Percentiles rank a stretch among this genome's conserved stretches.
Evolutionary conservation across 2,797 vertebrate species (phyloP).

Genomic region (Sarcophilus harrisii): DNA sequence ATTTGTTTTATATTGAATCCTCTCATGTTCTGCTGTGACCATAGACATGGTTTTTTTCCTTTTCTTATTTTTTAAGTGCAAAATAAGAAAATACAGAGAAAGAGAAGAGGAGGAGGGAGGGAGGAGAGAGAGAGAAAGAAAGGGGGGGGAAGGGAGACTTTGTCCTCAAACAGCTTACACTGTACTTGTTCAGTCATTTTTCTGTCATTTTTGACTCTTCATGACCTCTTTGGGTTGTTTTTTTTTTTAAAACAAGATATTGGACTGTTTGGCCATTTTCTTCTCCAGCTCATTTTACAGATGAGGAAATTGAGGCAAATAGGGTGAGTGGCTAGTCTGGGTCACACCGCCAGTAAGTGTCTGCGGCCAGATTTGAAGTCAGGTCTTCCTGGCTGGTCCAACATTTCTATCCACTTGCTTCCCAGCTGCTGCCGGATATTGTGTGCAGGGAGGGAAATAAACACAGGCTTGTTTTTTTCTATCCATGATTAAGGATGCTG

Average conservation of each 20-base stretch:
- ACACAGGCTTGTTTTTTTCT: neutral
- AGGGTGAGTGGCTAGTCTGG: neutral
- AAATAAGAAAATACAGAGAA: too few species aligned
- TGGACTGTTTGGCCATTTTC: neutral
- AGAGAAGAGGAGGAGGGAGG: too few species aligned
- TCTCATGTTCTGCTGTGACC: too few species aligned
- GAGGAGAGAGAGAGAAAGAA: too few species aligned
- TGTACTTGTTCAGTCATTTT: neutral
- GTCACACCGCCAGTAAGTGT: neutral
- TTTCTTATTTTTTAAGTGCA: too few species aligned
- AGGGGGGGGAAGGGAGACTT: neutral
- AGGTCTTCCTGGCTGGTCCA: neutral
- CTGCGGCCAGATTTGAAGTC: neutral
- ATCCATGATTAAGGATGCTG: neutral
- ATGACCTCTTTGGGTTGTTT: neutral
- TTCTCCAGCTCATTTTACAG: neutral
- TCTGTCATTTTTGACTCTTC: neutral
- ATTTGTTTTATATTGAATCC: too few species aligned
- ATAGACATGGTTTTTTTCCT: too few species aligned
- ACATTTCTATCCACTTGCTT: neutral
- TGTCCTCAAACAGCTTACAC: neutral
- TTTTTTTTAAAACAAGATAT: neutral
- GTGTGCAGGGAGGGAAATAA: neutral
- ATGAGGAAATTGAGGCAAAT: neutral
- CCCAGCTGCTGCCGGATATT: neutral